Conservation (phyloP, 1,140 invertebrate genomes). For the Papilio aristodemus region DNA sequence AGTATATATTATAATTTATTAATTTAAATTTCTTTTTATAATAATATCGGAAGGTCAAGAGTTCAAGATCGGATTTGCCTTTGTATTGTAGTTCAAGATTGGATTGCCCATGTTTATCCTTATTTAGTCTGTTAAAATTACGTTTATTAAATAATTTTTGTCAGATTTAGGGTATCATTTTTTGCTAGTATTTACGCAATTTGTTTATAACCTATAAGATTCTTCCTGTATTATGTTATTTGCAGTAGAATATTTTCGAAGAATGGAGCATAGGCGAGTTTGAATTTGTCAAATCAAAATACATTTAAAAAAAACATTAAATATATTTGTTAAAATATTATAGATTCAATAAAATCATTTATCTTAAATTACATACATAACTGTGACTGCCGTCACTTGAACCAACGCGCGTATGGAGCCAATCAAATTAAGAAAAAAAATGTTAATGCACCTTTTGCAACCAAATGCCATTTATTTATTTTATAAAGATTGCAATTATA, state of each 20-base stretch:
- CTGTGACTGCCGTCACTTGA: conserved; percentile 39
- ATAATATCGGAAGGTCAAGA: neutral
- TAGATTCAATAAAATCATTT: conserved; percentile 74
- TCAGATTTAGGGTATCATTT: neutral
- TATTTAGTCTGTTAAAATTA: too few relatives aligned
- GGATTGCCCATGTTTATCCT: too few relatives aligned
- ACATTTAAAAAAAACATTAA: conserved; percentile 70
- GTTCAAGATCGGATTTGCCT: neutral
- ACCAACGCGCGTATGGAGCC: conserved; percentile 12
- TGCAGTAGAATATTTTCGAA: too few relatives aligned
- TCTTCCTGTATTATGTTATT: too few relatives aligned
- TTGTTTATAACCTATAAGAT: too few relatives aligned
- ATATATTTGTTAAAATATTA: conserved; percentile 80
- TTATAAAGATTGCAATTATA: neutral
- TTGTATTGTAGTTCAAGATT: too few relatives aligned
- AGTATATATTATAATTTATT: neutral
- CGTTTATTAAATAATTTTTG: too few relatives aligned
- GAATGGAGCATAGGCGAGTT: neutral
- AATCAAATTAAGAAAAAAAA: neutral
- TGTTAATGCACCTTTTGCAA: conserved; percentile 10
- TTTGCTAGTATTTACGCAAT: neutral
- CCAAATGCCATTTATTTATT: neutral
- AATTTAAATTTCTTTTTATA: neutral
- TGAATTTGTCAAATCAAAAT: neutral
- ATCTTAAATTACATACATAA: conserved; percentile 48